Base-by-base conservation (phyloP, 2,113 vertebrate genomes). In the Paraplagusia blochii region DNA sequence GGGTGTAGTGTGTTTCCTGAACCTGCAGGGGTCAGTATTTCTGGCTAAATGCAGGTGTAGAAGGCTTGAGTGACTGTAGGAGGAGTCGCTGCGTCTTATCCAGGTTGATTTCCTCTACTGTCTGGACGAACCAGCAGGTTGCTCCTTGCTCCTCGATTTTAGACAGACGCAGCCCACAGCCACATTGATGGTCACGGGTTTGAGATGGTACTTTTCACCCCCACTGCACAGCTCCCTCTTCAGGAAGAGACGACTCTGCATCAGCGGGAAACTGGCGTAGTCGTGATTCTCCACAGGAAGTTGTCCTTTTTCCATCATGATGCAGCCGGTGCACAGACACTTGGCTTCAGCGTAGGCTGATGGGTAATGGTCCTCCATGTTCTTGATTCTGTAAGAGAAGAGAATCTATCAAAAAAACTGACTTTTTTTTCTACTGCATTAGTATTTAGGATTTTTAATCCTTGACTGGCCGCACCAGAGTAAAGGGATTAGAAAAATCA, bases 241-340 rank as follows among this genome's bases (percentile, higher is more conserved):
- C 34, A 96, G 76, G n/a, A 96, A 93, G 70, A 92, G 50, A 50
- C 81, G 74, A 33, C 35, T 89, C 85, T 93, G 92, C 6, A 3
- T 1, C 14, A 95, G 57, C 0, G 42, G 45, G 2, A 85, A 74
- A 0, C 94, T 97, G 82, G 91, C 93, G 79, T 94, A 92, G 0
- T 86, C 51, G 0, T 50, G 12, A 0, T 78, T 90, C 74, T 94
- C 88, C 0, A 35, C 56, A 0, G 90, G 89, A 0, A 62, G 2
- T 49, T 29, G 10, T 1, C 8, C 8, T 1, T 14, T 44, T 4
- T 69, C 81, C 15, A 65, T 29, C 0, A 89, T 80, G 54, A 98
- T 88, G 76, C 95, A 97, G 8, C 94, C 93, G 0, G 43, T 10
- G 62, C 94, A 96, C 38, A 95, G 88, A 45, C 95, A 95, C 63